phyloP scores from a whole-genome alignment of 2,797 vertebrate genomes.

The Rallus crepitans region DNA sequence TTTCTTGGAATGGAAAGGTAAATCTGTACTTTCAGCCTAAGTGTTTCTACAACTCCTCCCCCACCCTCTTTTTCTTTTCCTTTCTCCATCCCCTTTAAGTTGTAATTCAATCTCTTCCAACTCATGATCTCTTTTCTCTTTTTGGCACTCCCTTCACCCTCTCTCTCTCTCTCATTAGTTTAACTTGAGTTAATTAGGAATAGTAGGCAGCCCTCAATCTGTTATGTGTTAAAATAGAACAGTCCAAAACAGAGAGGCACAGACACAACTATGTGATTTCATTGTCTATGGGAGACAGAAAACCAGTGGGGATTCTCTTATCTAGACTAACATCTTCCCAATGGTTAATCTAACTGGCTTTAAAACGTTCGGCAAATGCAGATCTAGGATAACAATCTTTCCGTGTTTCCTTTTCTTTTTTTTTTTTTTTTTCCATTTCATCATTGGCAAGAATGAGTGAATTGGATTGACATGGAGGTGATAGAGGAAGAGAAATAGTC shows the following conservation, averaged over 20 bases:
- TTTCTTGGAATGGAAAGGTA: not conserved
- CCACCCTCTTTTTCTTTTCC: not conserved
- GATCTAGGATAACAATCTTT: constrained; percentile 69
- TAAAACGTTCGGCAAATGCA: constrained; percentile 65
- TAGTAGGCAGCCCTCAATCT: constrained; percentile 78
- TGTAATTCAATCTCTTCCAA: constrained; percentile 63
- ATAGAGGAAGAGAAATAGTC: constrained; percentile 78
- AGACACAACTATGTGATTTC: constrained; percentile 85
- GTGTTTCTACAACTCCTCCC: not conserved
- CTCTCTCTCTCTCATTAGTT: constrained; percentile 79
- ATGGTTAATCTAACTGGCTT: constrained; percentile 80
- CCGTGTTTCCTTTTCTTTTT: constrained; percentile 45
- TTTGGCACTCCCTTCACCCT: not conserved
- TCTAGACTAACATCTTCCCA: constrained; percentile 86
- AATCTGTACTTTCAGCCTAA: not conserved
- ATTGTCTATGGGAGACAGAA: constrained; percentile 88
- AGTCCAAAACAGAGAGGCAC: constrained; percentile 79
- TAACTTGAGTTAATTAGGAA: constrained; percentile 86
- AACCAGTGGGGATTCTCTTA: constrained; percentile 85
- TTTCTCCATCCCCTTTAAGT: constrained; percentile 33
- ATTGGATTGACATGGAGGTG: constrained; percentile 80
- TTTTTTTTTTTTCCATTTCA: constrained; percentile 17
- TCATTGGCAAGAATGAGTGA: constrained; percentile 75
- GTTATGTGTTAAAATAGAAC: constrained; percentile 74
- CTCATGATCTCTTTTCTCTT: constrained; percentile 50